phyloP scores from a whole-genome alignment of 35 echinoderm and acorn worm species.

The Heliocidaris tuberculata region DNA sequence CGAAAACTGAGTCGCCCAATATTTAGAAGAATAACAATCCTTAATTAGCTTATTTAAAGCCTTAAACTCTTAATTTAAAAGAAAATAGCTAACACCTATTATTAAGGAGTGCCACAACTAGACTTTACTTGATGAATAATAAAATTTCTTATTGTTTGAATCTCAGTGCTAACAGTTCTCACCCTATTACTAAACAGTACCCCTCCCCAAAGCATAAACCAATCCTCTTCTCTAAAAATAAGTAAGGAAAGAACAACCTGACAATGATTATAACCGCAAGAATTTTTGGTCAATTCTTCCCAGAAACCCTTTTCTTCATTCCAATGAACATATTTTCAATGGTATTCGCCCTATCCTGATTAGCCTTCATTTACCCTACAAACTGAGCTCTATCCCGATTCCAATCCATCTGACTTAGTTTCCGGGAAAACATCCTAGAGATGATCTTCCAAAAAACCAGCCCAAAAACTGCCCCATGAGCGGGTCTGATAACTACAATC shows the following conservation, averaged over 20 bases:
- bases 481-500: background rate
- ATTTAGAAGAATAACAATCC: constrained; percentile 58
- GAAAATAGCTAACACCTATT: constrained; percentile 26
- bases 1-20: constrained; percentile 51
- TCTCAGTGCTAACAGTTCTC: constrained; percentile 8
- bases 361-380: background rate
- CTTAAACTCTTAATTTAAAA: constrained; percentile 82
- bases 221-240: too few species aligned
- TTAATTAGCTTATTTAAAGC: constrained; percentile 76
- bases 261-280: constrained; percentile 59
- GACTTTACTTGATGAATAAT: constrained; percentile 53
- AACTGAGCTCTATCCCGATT: constrained; percentile 43
- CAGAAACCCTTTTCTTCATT: constrained; percentile 28
- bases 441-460: constrained; percentile 47
- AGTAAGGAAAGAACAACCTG: constrained; percentile 9
- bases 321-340: constrained; percentile 39
- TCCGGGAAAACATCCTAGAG: background rate
- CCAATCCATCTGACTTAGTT: background rate
- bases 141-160: constrained; percentile 55
- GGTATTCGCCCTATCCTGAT: constrained; percentile 36
- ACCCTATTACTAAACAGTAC: background rate
- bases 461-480: constrained; percentile 42
- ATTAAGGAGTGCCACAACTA: constrained; percentile 69
- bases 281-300: constrained; percentile 71
- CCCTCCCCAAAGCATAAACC: background rate